Conservation (phyloP, 2,888 invertebrate genomes). For the Papilio demoleus region DNA sequence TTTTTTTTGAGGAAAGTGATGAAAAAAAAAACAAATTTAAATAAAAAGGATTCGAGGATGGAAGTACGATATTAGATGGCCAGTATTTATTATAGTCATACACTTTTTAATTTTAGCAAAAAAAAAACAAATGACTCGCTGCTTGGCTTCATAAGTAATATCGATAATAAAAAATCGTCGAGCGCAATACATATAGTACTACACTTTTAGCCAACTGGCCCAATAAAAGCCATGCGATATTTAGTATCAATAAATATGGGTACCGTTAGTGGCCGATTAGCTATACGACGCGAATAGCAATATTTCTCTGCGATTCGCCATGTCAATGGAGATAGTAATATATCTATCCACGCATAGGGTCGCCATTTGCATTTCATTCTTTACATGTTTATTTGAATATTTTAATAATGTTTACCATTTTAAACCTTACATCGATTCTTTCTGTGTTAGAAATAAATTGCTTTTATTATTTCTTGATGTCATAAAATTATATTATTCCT, state of each 20-base stretch:
- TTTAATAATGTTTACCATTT: slow-evolving; percentile 20
- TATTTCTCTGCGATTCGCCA: slow-evolving; percentile 50
- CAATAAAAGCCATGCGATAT: slow-evolving; percentile 75
- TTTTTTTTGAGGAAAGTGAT: too few relatives aligned
- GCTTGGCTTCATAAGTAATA: too few relatives aligned
- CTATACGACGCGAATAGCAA: slow-evolving; percentile 51
- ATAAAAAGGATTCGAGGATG: too few relatives aligned
- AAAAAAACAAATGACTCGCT: too few relatives aligned
- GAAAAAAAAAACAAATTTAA: too few relatives aligned
- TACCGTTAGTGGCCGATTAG: slow-evolving; percentile 69
- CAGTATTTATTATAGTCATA: too few relatives aligned
- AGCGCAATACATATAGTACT: slow-evolving; percentile 54
- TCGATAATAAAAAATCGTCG: too few relatives aligned
- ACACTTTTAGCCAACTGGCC: slow-evolving; percentile 66
- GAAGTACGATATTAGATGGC: too few relatives aligned
- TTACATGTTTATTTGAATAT: slow-evolving; percentile 14
- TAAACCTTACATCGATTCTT: neutral
- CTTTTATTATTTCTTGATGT: too few relatives aligned
- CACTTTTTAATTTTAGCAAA: too few relatives aligned
- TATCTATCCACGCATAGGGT: slow-evolving; percentile 58
- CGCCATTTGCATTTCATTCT: slow-evolving; percentile 38
- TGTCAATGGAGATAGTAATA: slow-evolving; percentile 54
- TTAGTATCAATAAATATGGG: slow-evolving; percentile 74
- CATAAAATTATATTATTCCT: too few relatives aligned
- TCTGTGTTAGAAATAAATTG: neutral